Evolutionary conservation across 2,113 vertebrate species (phyloP).

Genomic region (Poicephalus meyeri): DNA sequence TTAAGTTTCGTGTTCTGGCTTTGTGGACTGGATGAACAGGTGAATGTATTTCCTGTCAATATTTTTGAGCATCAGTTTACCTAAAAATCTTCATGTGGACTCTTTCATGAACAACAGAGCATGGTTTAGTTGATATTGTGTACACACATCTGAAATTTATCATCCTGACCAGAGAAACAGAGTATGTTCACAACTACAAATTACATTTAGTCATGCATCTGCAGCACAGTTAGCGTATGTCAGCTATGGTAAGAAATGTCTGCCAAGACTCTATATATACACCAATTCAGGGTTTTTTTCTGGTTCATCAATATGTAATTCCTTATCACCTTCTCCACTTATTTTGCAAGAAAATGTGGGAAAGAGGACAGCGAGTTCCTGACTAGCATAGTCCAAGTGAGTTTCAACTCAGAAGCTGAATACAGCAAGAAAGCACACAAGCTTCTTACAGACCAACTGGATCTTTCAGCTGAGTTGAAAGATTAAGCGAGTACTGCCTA

Average conservation of each 20-base stretch:
- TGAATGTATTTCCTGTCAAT: neutral
- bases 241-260: neutral
- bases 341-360: neutral
- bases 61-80: neutral
- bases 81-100: neutral
- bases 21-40: neutral
- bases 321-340: neutral
- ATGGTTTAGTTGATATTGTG: neutral
- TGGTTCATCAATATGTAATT: neutral
- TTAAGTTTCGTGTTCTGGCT: neutral
- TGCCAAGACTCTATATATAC: neutral
- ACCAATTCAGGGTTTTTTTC: neutral
- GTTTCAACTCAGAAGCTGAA: neutral
- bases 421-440: neutral
- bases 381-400: neutral
- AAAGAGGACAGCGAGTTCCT: neutral
- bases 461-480: neutral
- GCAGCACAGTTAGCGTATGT: neutral
- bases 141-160: neutral
- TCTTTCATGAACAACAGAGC: neutral
- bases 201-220: neutral
- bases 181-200: neutral
- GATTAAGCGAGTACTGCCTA: neutral
- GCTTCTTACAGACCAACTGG: neutral
- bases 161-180: neutral